Evolutionary conservation across 2,888 invertebrate genomes (phyloP).

Genomic region (Molorchus minor): DNA sequence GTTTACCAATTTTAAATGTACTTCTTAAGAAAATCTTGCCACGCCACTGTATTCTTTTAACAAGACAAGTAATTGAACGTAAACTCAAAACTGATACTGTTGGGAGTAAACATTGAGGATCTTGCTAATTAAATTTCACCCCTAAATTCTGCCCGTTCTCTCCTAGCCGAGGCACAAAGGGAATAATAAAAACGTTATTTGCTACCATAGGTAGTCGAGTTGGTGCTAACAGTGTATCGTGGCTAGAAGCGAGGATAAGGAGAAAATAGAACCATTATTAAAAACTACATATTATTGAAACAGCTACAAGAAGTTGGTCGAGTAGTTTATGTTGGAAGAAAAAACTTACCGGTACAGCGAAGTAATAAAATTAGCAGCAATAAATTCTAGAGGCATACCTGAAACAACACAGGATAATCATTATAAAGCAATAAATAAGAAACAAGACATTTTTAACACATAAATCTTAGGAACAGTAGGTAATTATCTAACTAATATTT

Average conservation of each 20-base stretch:
- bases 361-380: no score
- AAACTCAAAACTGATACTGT: slow-evolving; percentile 8
- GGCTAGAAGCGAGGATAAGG: neutral
- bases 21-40: no score
- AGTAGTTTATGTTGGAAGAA: no score
- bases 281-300: neutral
- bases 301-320: no score
- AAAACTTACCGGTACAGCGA: no score
- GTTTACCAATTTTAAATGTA: no score
- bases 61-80: slow-evolving; percentile 15
- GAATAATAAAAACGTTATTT: slow-evolving; percentile 19
- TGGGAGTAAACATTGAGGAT: slow-evolving; percentile 14
- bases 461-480: no score
- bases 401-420: no score
- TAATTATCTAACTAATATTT: no score
- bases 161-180: slow-evolving; percentile 8
- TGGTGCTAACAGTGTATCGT: neutral
- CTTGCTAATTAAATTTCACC: slow-evolving; percentile 19
- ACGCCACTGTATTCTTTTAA: slow-evolving; percentile 8
- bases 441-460: no score
- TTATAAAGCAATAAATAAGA: no score
- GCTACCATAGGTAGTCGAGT: neutral
- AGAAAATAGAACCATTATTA: neutral
- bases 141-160: slow-evolving; percentile 2
- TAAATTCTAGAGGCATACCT: no score